Evolutionary conservation across 1,140 invertebrate species (phyloP).

Genomic region (Ostrea edulis): DNA sequence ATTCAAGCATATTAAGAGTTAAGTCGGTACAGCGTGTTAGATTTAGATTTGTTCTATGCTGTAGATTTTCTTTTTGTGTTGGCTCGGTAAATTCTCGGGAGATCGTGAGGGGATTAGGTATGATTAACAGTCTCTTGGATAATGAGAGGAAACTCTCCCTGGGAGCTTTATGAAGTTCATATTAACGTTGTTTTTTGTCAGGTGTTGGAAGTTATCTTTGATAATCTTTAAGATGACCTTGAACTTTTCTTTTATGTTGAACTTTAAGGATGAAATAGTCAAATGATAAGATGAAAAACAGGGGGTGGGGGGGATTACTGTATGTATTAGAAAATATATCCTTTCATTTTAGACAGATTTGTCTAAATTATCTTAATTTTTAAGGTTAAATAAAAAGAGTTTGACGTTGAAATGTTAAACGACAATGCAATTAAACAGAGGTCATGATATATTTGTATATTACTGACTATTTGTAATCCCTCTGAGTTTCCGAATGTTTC

Average conservation of each 20-base stretch:
- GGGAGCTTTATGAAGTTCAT: constrained; percentile 20
- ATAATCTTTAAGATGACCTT: neutral
- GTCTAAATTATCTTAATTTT: neutral
- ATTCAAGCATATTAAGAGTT: constrained; percentile 35
- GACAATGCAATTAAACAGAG: neutral
- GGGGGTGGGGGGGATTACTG: no score
- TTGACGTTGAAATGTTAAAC: neutral
- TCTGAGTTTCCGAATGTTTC: neutral
- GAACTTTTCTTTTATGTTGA: constrained; percentile 17
- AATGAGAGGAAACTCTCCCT: neutral
- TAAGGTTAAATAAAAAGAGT: neutral
- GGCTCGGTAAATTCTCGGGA: neutral
- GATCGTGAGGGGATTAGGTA: neutral
- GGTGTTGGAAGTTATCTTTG: neutral
- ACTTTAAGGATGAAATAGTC: constrained; percentile 1
- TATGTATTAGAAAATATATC: neutral
- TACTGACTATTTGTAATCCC: neutral
- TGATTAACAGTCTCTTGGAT: constrained; percentile 12
- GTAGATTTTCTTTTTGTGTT: neutral
- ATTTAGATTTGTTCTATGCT: neutral
- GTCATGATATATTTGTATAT: neutral
- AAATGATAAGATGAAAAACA: neutral
- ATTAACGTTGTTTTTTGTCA: neutral
- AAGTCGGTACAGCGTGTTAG: constrained; percentile 4
- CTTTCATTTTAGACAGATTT: neutral